Evolutionary conservation across 2,888 invertebrate species (phyloP), one percentile per base, ranked within the genome.

Genomic region (Plagiodera versicolora): DNA sequence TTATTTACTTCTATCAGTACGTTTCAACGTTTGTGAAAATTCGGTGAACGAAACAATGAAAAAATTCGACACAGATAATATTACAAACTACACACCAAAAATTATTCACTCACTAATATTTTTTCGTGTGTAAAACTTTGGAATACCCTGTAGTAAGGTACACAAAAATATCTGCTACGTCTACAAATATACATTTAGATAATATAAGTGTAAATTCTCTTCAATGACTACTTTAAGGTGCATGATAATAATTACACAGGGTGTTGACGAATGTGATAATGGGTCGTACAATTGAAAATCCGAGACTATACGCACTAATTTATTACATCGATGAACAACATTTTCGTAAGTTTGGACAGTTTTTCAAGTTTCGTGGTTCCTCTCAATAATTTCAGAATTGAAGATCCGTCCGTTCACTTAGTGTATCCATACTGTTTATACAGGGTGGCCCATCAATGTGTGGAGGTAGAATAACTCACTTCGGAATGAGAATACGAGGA

Each of bases 1-100:
- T 46, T 55, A 55, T 54, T 53, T 60, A 60, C 47, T 60, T 53
- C 58, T 65, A 65, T 65, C 65, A 65, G 62, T 65, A 65, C 65
- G 50, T 56, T 50, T 60, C 63, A 24, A 49, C 39, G 20, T 39
- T 39, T 18, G 39, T 39, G 28, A 39, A 39, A 52, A 19, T 39
- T 20, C 8, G 14, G 39, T 14, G 14, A 39, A n/a, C n/a, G 11
- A 14, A 39, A 32, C 2, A 10, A 32, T 2, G 2, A 32, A 39
- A 14, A 39, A 14, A 39, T 10, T 39, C 14, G n/a, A 14, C n/a
- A 39, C 11, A 14, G 39, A 10, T 3, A 39, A 14, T 39, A 14
- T 39, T 39, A 39, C 39, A n/a, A 39, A 39, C 3, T 14, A 39
- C 39, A 39, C 39, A 39, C 11, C 4, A 11, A 14, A 39, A 39